Conservation (phyloP, 1,140 invertebrate genomes). For the Zophobas morio region DNA sequence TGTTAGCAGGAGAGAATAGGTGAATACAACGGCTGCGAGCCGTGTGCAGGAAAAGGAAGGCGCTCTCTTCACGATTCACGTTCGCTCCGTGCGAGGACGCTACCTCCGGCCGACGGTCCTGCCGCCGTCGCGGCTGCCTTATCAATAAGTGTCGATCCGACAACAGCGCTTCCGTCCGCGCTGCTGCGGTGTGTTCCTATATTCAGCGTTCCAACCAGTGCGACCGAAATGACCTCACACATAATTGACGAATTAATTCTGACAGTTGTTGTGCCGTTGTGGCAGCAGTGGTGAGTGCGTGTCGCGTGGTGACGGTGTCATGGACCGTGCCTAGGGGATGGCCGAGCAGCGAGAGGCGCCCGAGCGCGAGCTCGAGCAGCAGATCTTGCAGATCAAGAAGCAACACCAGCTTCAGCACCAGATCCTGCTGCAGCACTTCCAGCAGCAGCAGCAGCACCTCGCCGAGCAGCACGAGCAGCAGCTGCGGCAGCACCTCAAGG, state of each 20-base stretch:
- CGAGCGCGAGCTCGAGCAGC: constrained; percentile 66
- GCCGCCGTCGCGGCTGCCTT: constrained; percentile 41
- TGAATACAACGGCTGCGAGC: constrained; percentile 30
- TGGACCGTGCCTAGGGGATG: constrained; percentile 60
- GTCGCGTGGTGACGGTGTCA: constrained; percentile 54
- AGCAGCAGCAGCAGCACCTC: constrained; percentile 79
- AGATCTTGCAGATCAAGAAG: constrained; percentile 75
- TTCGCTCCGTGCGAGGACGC: constrained; percentile 15
- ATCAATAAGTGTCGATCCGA: constrained; percentile 41
- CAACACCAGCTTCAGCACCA: constrained; percentile 83
- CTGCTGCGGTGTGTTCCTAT: constrained; percentile 59
- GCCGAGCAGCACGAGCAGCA: constrained; percentile 82
- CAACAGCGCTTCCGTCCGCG: constrained; percentile 45
- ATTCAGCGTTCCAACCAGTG: constrained; percentile 59
- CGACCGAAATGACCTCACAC: constrained; percentile 67
- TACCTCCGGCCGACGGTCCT: constrained; percentile 1
- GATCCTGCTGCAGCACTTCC: constrained; percentile 78
- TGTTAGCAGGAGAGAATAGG: background rate
- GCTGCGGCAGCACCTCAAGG: constrained; percentile 76
- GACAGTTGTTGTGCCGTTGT: constrained; percentile 60
- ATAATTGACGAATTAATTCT: constrained; percentile 63
- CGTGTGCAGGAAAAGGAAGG: constrained; percentile 44
- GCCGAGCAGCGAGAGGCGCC: constrained; percentile 65
- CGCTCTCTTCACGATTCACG: constrained; percentile 3
- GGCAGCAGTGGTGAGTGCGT: constrained; percentile 48